phyloP scores from a whole-genome alignment of 2,113 vertebrate species.

The Salvelinus sp. region DNA sequence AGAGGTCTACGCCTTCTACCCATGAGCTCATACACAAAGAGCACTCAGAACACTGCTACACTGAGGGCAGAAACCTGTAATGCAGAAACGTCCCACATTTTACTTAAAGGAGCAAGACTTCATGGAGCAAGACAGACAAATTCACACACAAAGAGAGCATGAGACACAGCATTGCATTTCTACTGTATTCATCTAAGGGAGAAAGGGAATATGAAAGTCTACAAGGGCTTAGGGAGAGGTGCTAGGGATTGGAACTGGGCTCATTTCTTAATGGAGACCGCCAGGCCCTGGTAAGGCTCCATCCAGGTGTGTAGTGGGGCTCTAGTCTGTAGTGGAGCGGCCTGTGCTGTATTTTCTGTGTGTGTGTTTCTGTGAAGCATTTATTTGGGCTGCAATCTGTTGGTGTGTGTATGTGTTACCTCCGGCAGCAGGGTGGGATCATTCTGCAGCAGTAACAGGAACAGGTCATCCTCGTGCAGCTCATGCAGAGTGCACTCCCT shows the following conservation, averaged over 20 bases:
- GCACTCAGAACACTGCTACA: constrained; percentile 9
- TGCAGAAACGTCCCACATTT: constrained; percentile 42
- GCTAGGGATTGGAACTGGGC: too few species aligned
- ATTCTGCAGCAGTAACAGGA: constrained; percentile 73
- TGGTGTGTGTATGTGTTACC: background rate
- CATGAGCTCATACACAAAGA: background rate
- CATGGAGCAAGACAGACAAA: constrained; percentile 6
- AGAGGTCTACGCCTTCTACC: background rate
- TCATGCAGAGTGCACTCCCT: constrained; percentile 64
- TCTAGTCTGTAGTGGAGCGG: too few species aligned
- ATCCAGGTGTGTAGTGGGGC: too few species aligned
- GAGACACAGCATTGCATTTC: too few species aligned
- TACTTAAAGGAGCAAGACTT: constrained; percentile 16
- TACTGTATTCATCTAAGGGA: background rate
- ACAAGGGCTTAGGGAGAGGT: background rate
- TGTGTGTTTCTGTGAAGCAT: background rate
- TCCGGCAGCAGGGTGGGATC: constrained; percentile 59
- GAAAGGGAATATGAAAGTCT: background rate
- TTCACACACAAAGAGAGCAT: background rate
- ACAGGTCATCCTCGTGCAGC: constrained; percentile 62
- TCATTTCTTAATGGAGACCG: too few species aligned
- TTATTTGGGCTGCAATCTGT: too few species aligned
- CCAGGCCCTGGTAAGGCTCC: too few species aligned
- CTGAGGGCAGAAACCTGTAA: constrained; percentile 45
- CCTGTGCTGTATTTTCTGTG: background rate